These are phyloP conservation scores for Electrona antarctica DNA, from an alignment of 2,113 vertebrate genomes.

Conservation along the genomic window DNA sequence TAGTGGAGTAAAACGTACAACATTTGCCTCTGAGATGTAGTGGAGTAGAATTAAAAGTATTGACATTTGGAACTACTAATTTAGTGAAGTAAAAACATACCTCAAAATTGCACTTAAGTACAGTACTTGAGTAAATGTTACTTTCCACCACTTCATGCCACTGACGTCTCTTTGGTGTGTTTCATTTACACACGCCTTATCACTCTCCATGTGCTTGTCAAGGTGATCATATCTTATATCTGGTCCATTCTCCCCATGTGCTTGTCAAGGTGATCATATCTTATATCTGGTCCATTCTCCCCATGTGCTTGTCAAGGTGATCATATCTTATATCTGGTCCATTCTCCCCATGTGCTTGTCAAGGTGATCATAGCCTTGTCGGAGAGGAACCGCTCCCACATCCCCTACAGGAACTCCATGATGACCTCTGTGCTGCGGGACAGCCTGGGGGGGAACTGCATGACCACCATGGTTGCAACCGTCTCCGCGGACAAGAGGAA, in stretches of 20 bases:
- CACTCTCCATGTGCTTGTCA: slow-evolving; percentile 6
- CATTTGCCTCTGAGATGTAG: no score
- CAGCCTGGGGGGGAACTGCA: slow-evolving; percentile 96
- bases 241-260: not conserved
- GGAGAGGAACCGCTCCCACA: slow-evolving; percentile 91
- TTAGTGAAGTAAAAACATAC: no score
- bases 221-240: not conserved
- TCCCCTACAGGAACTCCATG: slow-evolving; percentile 97
- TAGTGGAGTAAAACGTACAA: no score
- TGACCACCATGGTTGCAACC: slow-evolving; percentile 96
- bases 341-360: slow-evolving; percentile 16
- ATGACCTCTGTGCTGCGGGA: slow-evolving; percentile 97
- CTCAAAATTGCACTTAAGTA: no score
- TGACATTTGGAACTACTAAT: no score
- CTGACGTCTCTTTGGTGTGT: not conserved
- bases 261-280: no score
- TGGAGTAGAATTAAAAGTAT: no score
- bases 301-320: no score
- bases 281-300: not conserved
- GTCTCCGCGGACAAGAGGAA: slow-evolving; percentile 89
- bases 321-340: no score
- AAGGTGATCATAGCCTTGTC: slow-evolving; percentile 97
- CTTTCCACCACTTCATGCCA: not conserved
- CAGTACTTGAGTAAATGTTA: no score
- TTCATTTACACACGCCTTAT: slow-evolving; percentile 1